Base-by-base conservation (phyloP, 1,140 invertebrate genomes). In the Drosophila bocqueti region DNA sequence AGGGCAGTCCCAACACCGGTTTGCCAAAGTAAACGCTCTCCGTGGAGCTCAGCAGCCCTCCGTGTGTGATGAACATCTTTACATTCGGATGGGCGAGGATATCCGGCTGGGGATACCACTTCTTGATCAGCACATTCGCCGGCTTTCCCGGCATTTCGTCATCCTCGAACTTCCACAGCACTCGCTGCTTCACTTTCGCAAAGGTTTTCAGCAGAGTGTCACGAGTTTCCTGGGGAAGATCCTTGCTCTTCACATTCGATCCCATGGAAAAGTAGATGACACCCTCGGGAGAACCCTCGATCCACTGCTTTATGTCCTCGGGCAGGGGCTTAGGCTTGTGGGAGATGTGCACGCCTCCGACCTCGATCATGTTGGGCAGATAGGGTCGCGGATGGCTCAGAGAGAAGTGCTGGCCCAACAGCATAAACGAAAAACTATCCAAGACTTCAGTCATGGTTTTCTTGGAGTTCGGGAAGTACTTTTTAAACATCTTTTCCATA, bases 21-120 rank as follows among this genome's bases (percentile, higher is more conserved):
- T 96, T 94, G 65, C 95, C 95, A 77, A 95, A 95, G 92, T 95
- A 95, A 0, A 96, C 86, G 6, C 96, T 95, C 93, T 97, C 96
- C 61, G 95, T 94, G 13, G 95, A 93, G 64, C 96, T 96, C 18
- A 96, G 93, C 18, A 95, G 81, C 4, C 96, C 96, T 18, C 95
- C 96, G 72, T 97, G 96, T 1, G 95, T 96, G n/a, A 97, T 95
- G 71, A 97, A 96, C 0, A 94, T 93, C 79, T 94, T 95, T 0
- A 96, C 93, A 76, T 96, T 96, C 1, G 94, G 93, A 93, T 96
- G 96, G 34, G 94, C 96, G 50, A 96, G 84, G 69, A 96, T 93
- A 71, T 96, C 96, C 45, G 94, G 94, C 81, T 97, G 96, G 0
- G 96, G 96, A 21, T 96, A 91, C 96, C 96, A 97, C 60, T 94